Base-by-base conservation (phyloP, 1,140 invertebrate genomes). In the Drosophila lini region DNA sequence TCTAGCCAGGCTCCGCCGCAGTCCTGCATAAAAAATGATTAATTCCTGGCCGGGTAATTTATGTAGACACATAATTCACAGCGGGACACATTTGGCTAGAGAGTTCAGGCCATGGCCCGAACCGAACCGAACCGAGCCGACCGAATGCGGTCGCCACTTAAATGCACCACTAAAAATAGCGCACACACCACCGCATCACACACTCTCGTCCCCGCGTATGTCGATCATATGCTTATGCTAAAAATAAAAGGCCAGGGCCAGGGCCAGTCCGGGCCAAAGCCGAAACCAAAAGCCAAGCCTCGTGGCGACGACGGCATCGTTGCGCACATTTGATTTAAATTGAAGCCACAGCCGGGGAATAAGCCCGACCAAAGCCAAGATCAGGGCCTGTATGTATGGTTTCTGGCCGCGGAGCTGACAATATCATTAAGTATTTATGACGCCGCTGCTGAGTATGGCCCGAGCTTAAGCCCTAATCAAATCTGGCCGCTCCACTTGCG, bases 1-100 rank as follows among this genome's bases (percentile, higher is more conserved):
- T 73, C 67, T 50, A 59, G 42, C 34, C 52, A 47, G 50, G 65
- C 52, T 71, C 32, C 40, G 65, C 32, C 47, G 65, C 68, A 74
- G 80, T 83, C 83, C 83, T 88, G 83, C 83, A 88, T 80, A 88
- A 88, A 89, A 88, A 89, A 88, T 88, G 84, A 88, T 88, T 88
- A 88, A 88, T 88, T 88, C 85, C 84, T 88, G 73, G 80, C 61
- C 80, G 65, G 85, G 86, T 88, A 88, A 88, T 89, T 88, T 88
- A 88, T 88, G 84, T 89, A 88, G 84, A 89, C 84, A 88, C 84
- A 88, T 88, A 88, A 88, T 88, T 88, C 84, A 88, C 84, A 88
- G 84, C 84, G 85, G 84, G 84, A 88, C 84, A 88, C 82, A 82
- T 85, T 85, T 80, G 62, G 84, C 83, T 50, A 88, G 77, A 86